phyloP scores from a whole-genome alignment of 2,797 vertebrate genomes.

The Todus mexicanus region DNA sequence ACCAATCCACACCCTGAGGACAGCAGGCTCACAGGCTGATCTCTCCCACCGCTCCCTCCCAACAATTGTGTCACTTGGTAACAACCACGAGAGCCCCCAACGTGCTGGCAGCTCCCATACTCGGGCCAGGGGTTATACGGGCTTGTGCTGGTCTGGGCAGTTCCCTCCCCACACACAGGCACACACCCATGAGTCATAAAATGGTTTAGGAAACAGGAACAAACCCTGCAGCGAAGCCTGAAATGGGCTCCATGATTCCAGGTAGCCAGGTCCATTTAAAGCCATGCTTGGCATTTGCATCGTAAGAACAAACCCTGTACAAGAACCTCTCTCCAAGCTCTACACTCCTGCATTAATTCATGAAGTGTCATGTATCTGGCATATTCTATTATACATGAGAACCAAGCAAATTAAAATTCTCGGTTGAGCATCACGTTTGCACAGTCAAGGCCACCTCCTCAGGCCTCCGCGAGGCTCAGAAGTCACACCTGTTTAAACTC shows the following conservation, averaged over 20 bases:
- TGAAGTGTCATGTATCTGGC: constrained; percentile 31
- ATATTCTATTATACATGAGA: constrained; percentile 44
- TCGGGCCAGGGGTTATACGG: rapidly evolving
- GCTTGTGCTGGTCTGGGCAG: background rate
- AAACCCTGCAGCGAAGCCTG: background rate
- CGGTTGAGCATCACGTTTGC: background rate
- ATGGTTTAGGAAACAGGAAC: background rate
- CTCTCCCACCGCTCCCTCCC: background rate
- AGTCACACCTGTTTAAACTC: background rate
- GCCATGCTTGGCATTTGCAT: constrained; percentile 24
- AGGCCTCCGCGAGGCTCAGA: background rate
- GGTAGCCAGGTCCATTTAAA: background rate
- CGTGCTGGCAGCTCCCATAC: background rate
- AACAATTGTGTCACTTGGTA: background rate
- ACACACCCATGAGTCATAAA: background rate
- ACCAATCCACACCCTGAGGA: background rate
- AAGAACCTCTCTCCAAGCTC: background rate
- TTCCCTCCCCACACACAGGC: rapidly evolving
- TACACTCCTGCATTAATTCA: constrained; percentile 51
- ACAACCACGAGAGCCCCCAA: background rate
- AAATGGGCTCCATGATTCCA: background rate
- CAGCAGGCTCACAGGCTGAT: background rate
- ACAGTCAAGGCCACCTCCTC: background rate
- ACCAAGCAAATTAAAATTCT: constrained; percentile 4
- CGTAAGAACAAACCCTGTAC: constrained; percentile 1